These are phyloP conservation scores for Carassius gibelio DNA, from an alignment of 2,113 vertebrate species.

Conservation along the genomic window DNA sequence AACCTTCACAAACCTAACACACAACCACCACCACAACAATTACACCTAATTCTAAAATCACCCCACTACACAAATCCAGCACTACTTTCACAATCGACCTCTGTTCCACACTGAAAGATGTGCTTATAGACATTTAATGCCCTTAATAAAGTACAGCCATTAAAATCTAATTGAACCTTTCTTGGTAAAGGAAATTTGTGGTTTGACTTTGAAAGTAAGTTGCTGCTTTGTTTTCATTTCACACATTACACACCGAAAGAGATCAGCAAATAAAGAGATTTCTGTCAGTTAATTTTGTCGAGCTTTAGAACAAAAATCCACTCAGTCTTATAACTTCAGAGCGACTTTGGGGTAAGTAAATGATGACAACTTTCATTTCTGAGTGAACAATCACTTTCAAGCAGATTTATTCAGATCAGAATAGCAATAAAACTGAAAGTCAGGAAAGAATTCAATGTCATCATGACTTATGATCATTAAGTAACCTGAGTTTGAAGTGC, in stretches of 20 bases:
- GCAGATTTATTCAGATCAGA: neutral
- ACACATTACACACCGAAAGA: neutral
- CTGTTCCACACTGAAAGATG: neutral
- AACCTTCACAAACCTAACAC: constrained; percentile 45
- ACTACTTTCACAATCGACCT: neutral
- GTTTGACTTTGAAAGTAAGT: neutral
- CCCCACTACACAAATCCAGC: neutral
- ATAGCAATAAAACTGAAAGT: neutral
- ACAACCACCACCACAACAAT: constrained; percentile 48
- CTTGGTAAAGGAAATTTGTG: neutral
- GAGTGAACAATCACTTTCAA: neutral
- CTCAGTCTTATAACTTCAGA: neutral
- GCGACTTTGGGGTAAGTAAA: neutral
- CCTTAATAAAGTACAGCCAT: neutral
- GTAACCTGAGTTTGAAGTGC: constrained; percentile 3
- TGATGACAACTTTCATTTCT: neutral
- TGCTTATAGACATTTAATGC: neutral
- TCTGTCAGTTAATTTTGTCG: neutral
- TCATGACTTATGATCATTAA: neutral
- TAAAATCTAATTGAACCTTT: neutral
- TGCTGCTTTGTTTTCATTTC: neutral
- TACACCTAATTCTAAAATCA: constrained; percentile 26
- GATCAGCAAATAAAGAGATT: neutral
- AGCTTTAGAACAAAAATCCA: neutral
- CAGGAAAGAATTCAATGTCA: neutral